Evolutionary conservation across 2,888 invertebrate genomes (phyloP).

Genomic region (Autographa gamma): DNA sequence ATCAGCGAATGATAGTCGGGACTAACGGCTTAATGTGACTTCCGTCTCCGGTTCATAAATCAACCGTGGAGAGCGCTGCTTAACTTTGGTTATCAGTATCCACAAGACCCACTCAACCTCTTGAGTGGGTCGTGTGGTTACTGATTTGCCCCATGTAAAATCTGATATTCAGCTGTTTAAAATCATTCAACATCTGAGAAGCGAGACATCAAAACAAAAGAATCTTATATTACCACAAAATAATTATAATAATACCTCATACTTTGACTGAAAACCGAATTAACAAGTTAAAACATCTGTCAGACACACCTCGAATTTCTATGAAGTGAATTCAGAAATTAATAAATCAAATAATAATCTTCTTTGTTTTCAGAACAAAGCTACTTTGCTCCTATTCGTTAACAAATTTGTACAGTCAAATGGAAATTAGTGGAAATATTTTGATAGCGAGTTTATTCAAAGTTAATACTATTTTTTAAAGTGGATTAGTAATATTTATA

Average conservation of each 20-base stretch:
- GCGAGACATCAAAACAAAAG: not conserved
- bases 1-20: too few species aligned
- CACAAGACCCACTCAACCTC: too few species aligned
- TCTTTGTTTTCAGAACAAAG: conserved; percentile 27
- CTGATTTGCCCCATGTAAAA: too few species aligned
- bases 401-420: conserved; percentile 16
- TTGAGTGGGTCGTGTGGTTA: too few species aligned
- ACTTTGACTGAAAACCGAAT: conserved; percentile 9
- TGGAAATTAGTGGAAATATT: conserved; percentile 4
- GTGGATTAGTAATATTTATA: too few species aligned
- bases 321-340: conserved; percentile 14
- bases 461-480: too few species aligned
- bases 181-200: not conserved
- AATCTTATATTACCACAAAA: not conserved
- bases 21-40: too few species aligned
- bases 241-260: not conserved
- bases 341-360: conserved; percentile 24
- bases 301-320: not conserved
- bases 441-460: not conserved
- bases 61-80: too few species aligned
- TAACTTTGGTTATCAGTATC: too few species aligned
- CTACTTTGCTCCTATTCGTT: conserved; percentile 9
- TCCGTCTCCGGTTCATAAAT: too few species aligned
- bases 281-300: conserved; percentile 9
- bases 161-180: too few species aligned